phyloP scores from a whole-genome alignment of 2,888 invertebrate genomes.

The Erannis defoliaria region DNA sequence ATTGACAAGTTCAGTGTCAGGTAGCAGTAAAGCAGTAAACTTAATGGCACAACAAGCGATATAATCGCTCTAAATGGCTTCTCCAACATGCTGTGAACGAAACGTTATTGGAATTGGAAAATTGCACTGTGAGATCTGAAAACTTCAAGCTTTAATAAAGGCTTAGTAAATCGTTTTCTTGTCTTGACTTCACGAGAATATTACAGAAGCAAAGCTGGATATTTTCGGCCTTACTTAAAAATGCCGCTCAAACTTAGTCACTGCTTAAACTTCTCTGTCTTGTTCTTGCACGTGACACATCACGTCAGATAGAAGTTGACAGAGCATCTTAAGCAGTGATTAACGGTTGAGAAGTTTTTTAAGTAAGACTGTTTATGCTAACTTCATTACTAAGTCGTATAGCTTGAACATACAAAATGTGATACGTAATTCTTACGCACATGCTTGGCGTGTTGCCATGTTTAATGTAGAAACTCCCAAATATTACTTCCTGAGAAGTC shows the following conservation, averaged over 20 bases:
- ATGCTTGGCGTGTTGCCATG: constrained; percentile 67
- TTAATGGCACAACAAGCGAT: constrained; percentile 27
- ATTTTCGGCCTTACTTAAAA: too few species aligned
- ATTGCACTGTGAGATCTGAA: constrained; percentile 23
- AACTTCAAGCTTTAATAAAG: neutral
- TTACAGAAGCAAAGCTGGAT: constrained; percentile 14
- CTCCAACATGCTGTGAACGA: constrained; percentile 28
- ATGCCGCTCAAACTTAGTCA: too few species aligned
- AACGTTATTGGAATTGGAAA: constrained; percentile 41
- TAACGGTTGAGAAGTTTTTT: too few species aligned
- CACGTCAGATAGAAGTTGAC: too few species aligned
- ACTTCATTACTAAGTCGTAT: constrained; percentile 21
- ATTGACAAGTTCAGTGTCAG: constrained; percentile 26
- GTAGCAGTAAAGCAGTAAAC: constrained; percentile 25
- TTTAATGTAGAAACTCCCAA: constrained; percentile 63
- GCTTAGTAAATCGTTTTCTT: constrained; percentile 2
- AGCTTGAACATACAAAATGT: constrained; percentile 16
- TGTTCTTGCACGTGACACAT: too few species aligned
- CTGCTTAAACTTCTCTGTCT: too few species aligned
- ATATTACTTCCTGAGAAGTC: constrained; percentile 65
- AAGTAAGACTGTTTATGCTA: too few species aligned
- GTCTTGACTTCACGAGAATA: constrained; percentile 1
- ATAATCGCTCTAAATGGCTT: constrained; percentile 26
- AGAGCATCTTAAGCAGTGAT: too few species aligned
- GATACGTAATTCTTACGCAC: constrained; percentile 46